A percentile compares a stretch with the other conserved stretches of the same genome.
These are phyloP conservation scores for Drosophila sp. DNA, from an alignment of 1,140 invertebrate species.

Conservation along the genomic window DNA sequence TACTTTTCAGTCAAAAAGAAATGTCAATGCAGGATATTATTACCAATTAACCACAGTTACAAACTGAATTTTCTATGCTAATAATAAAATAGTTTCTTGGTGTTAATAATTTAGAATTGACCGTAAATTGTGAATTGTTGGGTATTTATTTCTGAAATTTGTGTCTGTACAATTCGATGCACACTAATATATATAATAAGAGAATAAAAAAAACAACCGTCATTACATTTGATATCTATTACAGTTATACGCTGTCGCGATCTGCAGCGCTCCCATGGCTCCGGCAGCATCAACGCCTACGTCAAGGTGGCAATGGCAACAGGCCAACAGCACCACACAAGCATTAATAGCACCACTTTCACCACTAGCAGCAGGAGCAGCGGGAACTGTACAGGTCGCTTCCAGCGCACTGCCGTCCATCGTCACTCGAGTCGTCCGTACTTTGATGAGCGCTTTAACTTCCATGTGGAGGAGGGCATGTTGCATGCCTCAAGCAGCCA, in stretches of 20 bases:
- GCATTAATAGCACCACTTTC: conserved; percentile 5
- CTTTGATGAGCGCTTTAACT: conserved; percentile 85
- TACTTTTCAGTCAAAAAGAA: too few relatives aligned
- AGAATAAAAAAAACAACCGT: too few relatives aligned
- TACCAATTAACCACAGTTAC: too few relatives aligned
- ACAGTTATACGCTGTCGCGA: conserved; percentile 85
- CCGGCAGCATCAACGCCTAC: conserved; percentile 85
- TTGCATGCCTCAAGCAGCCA: conserved; percentile 18
- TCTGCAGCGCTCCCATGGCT: conserved; percentile 80
- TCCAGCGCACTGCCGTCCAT: conserved; percentile 86
- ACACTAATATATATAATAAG: too few relatives aligned
- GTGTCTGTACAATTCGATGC: too few relatives aligned
- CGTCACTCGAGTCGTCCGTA: conserved; percentile 85
- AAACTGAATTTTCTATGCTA: too few relatives aligned
- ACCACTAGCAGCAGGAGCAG: neutral
- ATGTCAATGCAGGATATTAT: too few relatives aligned
- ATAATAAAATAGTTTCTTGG: too few relatives aligned
- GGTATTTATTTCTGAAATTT: too few relatives aligned
- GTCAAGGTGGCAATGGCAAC: conserved; percentile 83
- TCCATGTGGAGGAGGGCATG: conserved; percentile 60
- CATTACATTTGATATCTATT: conserved; percentile 5
- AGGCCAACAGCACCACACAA: neutral
- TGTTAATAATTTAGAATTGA: too few relatives aligned
- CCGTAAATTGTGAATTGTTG: too few relatives aligned
- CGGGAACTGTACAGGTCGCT: conserved; percentile 44